Evolutionary conservation across 2,113 vertebrate species (phyloP).

Genomic region (Crotalus helleri): DNA sequence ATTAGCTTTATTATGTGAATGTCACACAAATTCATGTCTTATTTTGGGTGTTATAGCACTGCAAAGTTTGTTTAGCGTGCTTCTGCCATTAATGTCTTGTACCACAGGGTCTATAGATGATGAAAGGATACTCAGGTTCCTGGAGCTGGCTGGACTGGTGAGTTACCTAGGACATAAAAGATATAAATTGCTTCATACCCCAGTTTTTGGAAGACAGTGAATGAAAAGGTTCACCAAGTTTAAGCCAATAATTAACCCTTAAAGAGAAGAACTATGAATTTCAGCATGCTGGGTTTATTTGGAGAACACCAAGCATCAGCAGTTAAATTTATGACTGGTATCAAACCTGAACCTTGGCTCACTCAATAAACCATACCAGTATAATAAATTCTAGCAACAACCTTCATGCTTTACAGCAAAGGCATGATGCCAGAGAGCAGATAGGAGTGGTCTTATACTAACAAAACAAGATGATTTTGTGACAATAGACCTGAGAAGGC

Average conservation of each 20-base stretch:
- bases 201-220: neutral
- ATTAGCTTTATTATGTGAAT: neutral
- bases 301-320: neutral
- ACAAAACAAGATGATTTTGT: neutral
- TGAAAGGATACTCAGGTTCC: constrained; percentile 85
- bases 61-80: neutral
- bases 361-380: neutral
- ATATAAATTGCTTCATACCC: neutral
- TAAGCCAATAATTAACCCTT: neutral
- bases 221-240: neutral
- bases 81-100: constrained; percentile 28
- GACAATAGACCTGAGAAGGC: neutral
- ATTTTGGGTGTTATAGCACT: neutral
- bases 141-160: constrained; percentile 90
- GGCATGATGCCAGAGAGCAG: neutral
- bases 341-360: neutral
- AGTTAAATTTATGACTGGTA: neutral
- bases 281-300: neutral
- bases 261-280: neutral
- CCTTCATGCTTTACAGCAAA: neutral
- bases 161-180: constrained; percentile 50
- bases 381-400: neutral
- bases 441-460: neutral
- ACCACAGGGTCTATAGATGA: constrained; percentile 83
- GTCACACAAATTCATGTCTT: neutral